Evolutionary conservation across 2,113 vertebrate genomes (phyloP).

Genomic region (Porphyrio hochstetteri): DNA sequence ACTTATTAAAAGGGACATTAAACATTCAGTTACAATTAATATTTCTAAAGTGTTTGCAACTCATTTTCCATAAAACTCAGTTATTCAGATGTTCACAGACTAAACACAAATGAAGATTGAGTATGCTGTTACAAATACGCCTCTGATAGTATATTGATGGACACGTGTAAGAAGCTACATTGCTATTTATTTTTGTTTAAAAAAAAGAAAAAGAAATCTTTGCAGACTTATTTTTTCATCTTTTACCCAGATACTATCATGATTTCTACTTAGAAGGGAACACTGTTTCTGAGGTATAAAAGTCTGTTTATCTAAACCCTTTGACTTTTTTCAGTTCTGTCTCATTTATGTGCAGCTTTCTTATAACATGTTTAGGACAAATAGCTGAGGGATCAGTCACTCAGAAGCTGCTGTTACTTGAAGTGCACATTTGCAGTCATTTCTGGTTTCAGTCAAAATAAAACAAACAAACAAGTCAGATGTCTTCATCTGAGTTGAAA

Average conservation of each 20-base stretch:
- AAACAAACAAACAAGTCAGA: neutral
- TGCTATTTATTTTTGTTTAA: neutral
- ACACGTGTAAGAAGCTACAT: neutral
- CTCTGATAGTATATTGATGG: neutral
- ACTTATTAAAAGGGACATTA: neutral
- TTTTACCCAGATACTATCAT: neutral
- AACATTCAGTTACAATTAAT: neutral
- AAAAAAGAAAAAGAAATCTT: neutral
- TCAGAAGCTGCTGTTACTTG: neutral
- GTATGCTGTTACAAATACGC: neutral
- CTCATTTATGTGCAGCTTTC: neutral
- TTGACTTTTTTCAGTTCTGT: neutral
- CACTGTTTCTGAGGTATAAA: neutral
- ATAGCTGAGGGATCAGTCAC: neutral
- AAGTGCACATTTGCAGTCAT: neutral
- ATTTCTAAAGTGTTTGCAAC: neutral
- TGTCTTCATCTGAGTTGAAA: neutral
- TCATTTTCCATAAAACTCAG: neutral
- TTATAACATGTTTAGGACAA: neutral
- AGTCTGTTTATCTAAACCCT: neutral
- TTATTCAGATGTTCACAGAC: neutral
- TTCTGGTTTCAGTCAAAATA: neutral
- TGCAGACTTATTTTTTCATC: neutral
- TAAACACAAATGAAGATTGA: neutral
- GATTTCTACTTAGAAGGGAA: neutral